Base-by-base conservation (phyloP, 2,797 vertebrate genomes). In the Lacerta agilis region DNA sequence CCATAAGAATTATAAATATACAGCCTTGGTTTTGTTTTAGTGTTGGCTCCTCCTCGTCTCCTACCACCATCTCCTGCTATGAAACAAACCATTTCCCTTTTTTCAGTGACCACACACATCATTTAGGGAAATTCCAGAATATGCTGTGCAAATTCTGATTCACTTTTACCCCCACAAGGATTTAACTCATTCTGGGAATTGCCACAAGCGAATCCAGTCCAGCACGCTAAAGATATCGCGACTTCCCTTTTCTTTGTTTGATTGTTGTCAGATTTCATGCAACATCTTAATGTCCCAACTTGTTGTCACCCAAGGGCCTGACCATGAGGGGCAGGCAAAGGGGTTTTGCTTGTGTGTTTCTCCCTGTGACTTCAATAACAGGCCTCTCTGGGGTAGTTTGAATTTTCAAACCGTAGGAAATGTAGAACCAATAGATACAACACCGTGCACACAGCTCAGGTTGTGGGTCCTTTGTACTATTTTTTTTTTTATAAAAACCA, bases 21-120 rank as follows among this genome's bases (percentile, higher is more conserved):
- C 90, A 25, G 49, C 58, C 8, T 75, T 86, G 89, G 94, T 94
- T 94, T 92, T 87, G 66, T 91, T 92, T 93, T 86, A 94, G 91
- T 90, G 91, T 94, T 96, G 95, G 90, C 94, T 96, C 95, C 94
- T 71, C 92, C 93, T 90, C 89, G 93, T 95, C 95, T 96, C 95
- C 94, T 94, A 84, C 93, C 66, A 87, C 93, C 61, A 87, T 97
- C 95, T 95, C 92, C 94, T 92, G 86, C 94, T 94, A 93, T 95
- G 94, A 97, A 97, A 97, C 96, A 95, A 95, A 95, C 94, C 94
- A 94, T 97, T 97, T 97, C 97, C 97, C 95, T 97, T 97, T 89
- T 97, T 96, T 97, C 93, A 95, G 95, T 96, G 95, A 97, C 97
- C 96, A 97, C 96, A 96, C 81, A 95, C 95, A 95, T 95, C 38